Conservation (phyloP, 2,113 vertebrate genomes). For the Anoura caudifer region DNA sequence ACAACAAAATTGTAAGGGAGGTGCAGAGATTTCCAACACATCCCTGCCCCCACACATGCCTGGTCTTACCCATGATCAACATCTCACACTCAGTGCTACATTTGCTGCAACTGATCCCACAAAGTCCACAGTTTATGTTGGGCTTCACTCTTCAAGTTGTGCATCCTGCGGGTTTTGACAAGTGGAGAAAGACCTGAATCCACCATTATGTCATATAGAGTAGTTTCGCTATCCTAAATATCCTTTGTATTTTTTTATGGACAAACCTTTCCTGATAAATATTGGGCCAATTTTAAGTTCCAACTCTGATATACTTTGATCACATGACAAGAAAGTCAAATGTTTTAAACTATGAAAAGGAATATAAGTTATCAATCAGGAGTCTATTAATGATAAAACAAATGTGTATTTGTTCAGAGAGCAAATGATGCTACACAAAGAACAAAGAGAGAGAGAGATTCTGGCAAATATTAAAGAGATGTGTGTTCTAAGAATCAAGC, state of each 20-base stretch:
- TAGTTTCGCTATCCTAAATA: neutral
- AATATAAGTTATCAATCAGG: neutral
- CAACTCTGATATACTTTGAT: neutral
- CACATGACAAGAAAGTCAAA: neutral
- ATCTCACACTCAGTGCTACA: neutral
- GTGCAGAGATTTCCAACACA: neutral
- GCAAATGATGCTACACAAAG: neutral
- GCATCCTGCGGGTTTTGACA: neutral
- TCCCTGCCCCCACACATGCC: too few relatives aligned
- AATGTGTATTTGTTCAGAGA: neutral
- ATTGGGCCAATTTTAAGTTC: neutral
- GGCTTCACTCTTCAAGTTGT: neutral
- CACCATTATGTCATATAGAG: neutral
- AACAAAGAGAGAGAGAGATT: neutral
- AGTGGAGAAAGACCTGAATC: neutral
- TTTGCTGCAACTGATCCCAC: neutral
- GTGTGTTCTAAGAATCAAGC: rapidly evolving
- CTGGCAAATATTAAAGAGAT: neutral
- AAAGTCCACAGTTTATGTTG: neutral
- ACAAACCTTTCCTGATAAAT: neutral
- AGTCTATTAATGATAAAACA: neutral
- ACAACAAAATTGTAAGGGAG: neutral
- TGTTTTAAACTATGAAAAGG: neutral
- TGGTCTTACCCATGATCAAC: too few relatives aligned
- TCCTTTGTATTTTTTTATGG: neutral